Evolutionary conservation across 1,140 invertebrate species (phyloP).

Genomic region (Brachionus sp.): DNA sequence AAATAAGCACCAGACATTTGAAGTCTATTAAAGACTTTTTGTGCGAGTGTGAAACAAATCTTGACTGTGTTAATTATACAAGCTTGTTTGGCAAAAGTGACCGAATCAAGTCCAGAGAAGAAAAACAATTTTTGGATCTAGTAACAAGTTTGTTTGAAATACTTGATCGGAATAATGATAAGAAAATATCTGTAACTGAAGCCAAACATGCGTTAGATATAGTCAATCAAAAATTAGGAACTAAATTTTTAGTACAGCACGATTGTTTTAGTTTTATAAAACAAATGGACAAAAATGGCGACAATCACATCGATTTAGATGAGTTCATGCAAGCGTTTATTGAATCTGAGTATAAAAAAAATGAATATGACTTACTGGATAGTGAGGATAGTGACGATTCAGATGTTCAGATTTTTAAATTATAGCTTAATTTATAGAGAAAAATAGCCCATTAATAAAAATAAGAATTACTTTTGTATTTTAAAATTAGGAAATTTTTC

Average conservation of each 20-base stretch:
- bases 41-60: slow-evolving; percentile 21
- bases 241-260: not conserved
- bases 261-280: slow-evolving; percentile 20
- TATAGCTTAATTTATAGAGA: not conserved
- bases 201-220: not conserved
- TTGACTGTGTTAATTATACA: not conserved
- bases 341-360: not conserved
- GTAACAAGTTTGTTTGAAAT: slow-evolving; percentile 3
- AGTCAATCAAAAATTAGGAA: not conserved
- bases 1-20: not conserved
- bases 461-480: too few relatives aligned
- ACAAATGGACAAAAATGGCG: slow-evolving; percentile 1
- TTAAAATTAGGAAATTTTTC: too few relatives aligned
- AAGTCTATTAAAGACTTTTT: slow-evolving; percentile 18
- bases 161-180: slow-evolving; percentile 4
- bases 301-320: slow-evolving; percentile 19
- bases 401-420: not conserved
- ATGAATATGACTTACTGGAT: not conserved
- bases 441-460: too few relatives aligned
- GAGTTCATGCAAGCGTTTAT: slow-evolving; percentile 8
- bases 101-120: not conserved
- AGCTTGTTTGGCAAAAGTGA: not conserved
- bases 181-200: not conserved
- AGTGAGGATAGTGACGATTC: not conserved
- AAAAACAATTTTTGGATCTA: not conserved